Evolutionary conservation across 2,797 vertebrate genomes (phyloP).

Genomic region (Chiroxiphia lanceolata): DNA sequence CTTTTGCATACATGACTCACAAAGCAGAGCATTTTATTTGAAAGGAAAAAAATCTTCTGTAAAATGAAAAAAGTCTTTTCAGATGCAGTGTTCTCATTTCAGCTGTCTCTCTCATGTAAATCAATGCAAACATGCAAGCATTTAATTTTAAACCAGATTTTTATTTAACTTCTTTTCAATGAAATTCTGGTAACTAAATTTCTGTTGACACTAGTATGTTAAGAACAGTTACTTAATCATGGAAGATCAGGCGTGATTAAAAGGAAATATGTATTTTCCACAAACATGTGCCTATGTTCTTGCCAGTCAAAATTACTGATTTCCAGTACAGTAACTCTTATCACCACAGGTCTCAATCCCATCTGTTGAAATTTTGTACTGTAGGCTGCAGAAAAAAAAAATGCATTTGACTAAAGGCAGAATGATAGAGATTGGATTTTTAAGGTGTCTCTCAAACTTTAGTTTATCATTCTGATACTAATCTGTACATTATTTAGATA

Average conservation of each 20-base stretch:
- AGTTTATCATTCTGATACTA: not conserved
- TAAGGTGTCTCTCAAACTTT: not conserved
- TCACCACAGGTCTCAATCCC: not conserved
- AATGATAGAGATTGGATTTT: not conserved
- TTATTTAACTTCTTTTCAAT: not conserved
- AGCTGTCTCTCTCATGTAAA: not conserved
- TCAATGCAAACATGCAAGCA: not conserved
- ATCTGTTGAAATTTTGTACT: constrained; percentile 39
- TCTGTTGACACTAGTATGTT: not conserved
- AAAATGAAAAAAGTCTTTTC: constrained; percentile 1
- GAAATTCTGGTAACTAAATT: not conserved
- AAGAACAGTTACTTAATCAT: not conserved
- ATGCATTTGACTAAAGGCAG: not conserved
- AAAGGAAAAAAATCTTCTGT: not conserved
- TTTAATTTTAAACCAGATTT: not conserved
- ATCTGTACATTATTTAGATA: not conserved
- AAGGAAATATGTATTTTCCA: constrained; percentile 9
- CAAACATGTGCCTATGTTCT: not conserved
- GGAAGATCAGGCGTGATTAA: not conserved
- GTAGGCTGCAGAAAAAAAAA: not conserved
- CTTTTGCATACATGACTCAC: not conserved
- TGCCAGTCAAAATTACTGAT: constrained; percentile 45
- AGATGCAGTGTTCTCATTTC: not conserved
- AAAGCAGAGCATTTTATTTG: not conserved
- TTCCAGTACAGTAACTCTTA: constrained; percentile 19